Evolutionary conservation across 2,113 vertebrate species (phyloP).

Genomic region (Melanotaenia duboulayi): DNA sequence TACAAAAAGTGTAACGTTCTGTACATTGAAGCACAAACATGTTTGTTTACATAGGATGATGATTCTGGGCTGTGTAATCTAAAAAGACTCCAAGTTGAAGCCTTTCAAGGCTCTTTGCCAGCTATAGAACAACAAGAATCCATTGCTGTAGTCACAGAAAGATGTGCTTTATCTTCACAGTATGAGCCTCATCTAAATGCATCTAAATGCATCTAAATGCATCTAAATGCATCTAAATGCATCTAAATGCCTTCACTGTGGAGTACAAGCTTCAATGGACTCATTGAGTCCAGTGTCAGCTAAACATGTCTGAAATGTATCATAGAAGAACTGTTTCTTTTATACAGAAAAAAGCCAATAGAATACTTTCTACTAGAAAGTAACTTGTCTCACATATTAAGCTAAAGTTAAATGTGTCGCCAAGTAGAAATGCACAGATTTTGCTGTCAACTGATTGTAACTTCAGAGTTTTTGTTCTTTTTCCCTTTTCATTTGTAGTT

Average conservation of each 20-base stretch:
- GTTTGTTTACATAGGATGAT: not conserved
- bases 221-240: conserved; percentile 64
- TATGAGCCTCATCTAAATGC: conserved; percentile 63
- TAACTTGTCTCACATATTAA: conserved; percentile 17
- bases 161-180: conserved; percentile 56
- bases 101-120: conserved; percentile 24
- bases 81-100: not conserved
- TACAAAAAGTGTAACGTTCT: not conserved
- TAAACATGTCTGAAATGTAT: conserved; percentile 57
- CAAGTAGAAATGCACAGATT: conserved; percentile 11
- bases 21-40: not conserved
- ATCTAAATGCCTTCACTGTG: conserved; percentile 65
- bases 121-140: conserved; percentile 58
- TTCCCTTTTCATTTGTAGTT: conserved; percentile 35
- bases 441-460: conserved; percentile 34
- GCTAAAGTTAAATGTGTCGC: conserved; percentile 26
- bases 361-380: conserved; percentile 10
- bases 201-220: conserved; percentile 64
- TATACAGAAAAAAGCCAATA: conserved; percentile 16
- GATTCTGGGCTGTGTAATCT: not conserved
- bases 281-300: conserved; percentile 65
- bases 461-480: conserved; percentile 16
- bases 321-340: conserved; percentile 55
- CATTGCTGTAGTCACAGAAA: conserved; percentile 63
- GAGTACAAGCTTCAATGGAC: conserved; percentile 69